Evolutionary conservation across 2,888 invertebrate species (phyloP), one percentile per base, ranked within the genome.

Genomic region (Eubasilissa splendida): DNA sequence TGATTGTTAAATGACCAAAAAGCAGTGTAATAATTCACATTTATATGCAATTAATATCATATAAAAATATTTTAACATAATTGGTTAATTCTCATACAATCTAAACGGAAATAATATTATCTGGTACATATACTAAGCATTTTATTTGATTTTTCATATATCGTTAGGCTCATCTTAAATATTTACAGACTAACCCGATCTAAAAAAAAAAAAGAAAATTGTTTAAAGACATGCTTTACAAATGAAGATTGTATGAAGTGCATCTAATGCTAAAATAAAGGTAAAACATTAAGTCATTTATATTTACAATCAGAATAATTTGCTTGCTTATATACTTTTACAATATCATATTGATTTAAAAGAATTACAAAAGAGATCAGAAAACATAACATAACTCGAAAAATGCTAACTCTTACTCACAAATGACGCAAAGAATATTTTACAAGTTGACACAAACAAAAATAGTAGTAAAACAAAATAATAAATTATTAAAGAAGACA

Each of bases 41-140:
- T 42, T 42, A 33, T 59, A 11, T 31, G 14, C 65, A 50, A 65
- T 66, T 4, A 76, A 63, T 53, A n/a, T 76, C 76, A 52, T 76
- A 76, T 33, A 52, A 76, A 60, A 76, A 60, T 76, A 76, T 63
- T 74, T 42, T 42, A 50, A 70, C 58, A 58, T 14, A 74, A 42
- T 59, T 31, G 50, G 33, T 74, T 56, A 31, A 59, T 59, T 33
- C n/a, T 58, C 56, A 59, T 56, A 74, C 74, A 56, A 56, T 74
- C 33, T 58, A 58, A 33, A 50, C 22, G 42, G 14, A 56, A 74
- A 58, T 74, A 12, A 56, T 73, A 70, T 53, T 22, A 52, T 14
- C 10, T 68, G 50, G 53, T 58, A 58, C n/a, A 60, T 60, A 63
- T 75, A 58, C 52, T 56, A 56, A 54, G 56, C 4, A 12, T 58